phyloP scores from a whole-genome alignment of 2,113 vertebrate genomes.

The Dipodomys ordii region DNA sequence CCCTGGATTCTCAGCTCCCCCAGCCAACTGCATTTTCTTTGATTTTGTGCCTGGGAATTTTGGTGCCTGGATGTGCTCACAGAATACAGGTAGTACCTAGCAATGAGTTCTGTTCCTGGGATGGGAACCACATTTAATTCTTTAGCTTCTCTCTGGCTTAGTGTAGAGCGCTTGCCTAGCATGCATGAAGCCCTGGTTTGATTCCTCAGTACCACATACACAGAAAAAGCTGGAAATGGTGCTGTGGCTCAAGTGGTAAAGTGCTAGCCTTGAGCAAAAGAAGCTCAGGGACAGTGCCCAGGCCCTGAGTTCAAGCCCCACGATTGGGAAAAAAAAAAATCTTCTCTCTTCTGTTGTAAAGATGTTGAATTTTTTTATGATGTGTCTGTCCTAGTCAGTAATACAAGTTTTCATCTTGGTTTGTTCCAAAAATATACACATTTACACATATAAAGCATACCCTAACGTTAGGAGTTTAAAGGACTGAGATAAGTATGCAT shows the following conservation, averaged over 20 bases:
- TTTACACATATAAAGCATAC: neutral
- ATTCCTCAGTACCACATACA: too few species aligned
- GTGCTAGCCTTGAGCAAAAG: too few species aligned
- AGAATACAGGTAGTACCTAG: conserved; percentile 1
- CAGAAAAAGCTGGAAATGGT: too few species aligned
- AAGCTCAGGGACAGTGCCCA: too few species aligned
- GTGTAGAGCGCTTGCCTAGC: too few species aligned
- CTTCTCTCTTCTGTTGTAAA: neutral
- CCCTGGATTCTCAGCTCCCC: neutral
- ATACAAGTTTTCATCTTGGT: conserved; percentile 23
- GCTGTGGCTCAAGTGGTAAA: too few species aligned
- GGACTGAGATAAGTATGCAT: neutral
- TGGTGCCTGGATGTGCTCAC: neutral
- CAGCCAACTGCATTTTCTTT: conserved; percentile 6
- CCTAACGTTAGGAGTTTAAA: conserved; percentile 23
- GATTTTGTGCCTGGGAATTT: conserved; percentile 30
- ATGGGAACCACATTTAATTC: neutral
- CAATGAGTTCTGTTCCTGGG: neutral
- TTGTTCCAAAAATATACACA: neutral
- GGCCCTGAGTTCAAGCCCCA: too few species aligned
- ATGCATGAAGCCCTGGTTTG: too few species aligned
- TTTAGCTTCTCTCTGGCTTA: neutral
- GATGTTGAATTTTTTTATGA: conserved; percentile 42
- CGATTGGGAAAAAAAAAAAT: too few species aligned
- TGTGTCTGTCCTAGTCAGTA: neutral